phyloP scores from a whole-genome alignment of 2,113 vertebrate species.

The Saguinus imperator region DNA sequence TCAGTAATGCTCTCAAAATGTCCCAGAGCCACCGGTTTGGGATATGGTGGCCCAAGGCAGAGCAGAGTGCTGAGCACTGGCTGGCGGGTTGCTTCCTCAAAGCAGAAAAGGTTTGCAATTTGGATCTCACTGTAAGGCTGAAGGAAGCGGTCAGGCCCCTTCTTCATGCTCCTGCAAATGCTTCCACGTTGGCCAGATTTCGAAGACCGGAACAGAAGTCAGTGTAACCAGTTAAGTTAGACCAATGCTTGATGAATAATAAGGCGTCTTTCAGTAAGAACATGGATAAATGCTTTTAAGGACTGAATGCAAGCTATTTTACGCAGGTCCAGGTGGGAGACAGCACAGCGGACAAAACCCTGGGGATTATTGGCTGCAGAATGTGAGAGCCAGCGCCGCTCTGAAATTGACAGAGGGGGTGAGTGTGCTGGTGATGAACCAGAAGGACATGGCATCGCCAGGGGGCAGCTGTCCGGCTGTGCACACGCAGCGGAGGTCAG shows the following conservation, averaged over 20 bases:
- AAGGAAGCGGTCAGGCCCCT: not conserved
- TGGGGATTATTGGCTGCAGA: not conserved
- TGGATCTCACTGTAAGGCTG: not conserved
- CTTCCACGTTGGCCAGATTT: not conserved
- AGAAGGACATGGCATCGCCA: not conserved
- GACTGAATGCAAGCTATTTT: not conserved
- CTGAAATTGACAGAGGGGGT: not conserved
- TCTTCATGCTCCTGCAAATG: fast-evolving
- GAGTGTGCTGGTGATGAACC: not conserved
- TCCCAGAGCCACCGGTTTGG: not conserved
- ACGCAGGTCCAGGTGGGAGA: slow-evolving; percentile 32
- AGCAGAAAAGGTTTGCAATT: not conserved
- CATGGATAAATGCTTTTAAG: not conserved
- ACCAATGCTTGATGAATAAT: not conserved
- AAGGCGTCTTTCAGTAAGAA: not conserved
- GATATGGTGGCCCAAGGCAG: not conserved
- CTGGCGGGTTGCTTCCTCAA: not conserved
- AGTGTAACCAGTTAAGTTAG: not conserved
- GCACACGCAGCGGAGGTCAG: slow-evolving; percentile 46
- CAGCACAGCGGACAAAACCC: not conserved
- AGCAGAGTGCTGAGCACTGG: not conserved
- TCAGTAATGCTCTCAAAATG: not conserved
- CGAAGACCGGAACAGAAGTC: not conserved
- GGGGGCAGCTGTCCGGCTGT: not conserved
- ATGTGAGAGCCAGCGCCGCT: fast-evolving